A percentile compares a stretch with the other conserved stretches of the same genome.
Evolutionary conservation across 1,140 invertebrate species (phyloP).

Genomic region (Chrysomallon squamiferum): DNA sequence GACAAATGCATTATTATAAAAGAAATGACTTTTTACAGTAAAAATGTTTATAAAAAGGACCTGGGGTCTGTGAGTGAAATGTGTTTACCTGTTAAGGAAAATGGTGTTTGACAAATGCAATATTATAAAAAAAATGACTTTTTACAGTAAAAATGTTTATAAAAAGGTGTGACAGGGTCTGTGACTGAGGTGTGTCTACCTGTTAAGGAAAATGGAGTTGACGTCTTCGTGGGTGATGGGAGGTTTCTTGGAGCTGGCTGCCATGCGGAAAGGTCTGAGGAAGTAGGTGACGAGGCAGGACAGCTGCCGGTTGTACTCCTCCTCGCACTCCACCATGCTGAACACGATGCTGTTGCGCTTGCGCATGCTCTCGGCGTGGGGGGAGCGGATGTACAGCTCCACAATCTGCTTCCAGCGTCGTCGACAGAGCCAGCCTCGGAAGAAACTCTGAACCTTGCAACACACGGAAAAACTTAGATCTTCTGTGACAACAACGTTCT

Average conservation of each 20-base stretch:
- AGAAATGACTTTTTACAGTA: no score
- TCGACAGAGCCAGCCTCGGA: slow-evolving; percentile 92
- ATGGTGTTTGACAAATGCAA: neutral
- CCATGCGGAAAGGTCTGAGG: slow-evolving; percentile 90
- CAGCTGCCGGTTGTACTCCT: slow-evolving; percentile 89
- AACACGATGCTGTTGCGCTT: slow-evolving; percentile 93
- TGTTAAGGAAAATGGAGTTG: slow-evolving; percentile 94
- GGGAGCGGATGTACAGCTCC: slow-evolving; percentile 93
- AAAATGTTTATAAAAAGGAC: no score
- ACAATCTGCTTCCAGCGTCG: slow-evolving; percentile 94
- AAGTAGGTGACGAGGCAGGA: slow-evolving; percentile 92
- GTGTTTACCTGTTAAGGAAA: no score
- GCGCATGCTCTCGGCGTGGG: slow-evolving; percentile 92
- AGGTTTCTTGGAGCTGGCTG: slow-evolving; percentile 88
- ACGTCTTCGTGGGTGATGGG: slow-evolving; percentile 94
- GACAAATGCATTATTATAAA: no score
- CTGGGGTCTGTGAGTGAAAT: no score
- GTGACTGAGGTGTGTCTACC: no score
- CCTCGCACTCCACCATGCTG: slow-evolving; percentile 66
- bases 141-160: neutral
- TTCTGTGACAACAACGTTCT: no score
- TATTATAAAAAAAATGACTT: neutral
- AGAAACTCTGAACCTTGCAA: slow-evolving; percentile 84
- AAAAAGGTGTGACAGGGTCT: no score
- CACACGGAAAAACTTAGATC: no score